Conservation (phyloP, 2,888 invertebrate genomes). For the Apodemia duryi region DNA sequence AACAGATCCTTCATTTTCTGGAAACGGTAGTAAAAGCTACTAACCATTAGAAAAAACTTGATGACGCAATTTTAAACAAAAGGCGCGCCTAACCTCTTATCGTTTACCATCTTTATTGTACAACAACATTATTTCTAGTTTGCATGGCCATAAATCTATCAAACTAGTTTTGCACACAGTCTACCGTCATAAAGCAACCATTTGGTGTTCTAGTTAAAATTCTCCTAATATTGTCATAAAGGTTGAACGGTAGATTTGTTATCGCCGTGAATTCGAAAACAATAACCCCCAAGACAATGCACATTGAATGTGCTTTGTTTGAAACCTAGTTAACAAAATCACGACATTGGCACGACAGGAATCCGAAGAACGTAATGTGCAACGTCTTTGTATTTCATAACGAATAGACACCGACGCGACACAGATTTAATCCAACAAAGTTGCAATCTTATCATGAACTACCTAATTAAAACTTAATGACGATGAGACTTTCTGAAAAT, state of each 20-base stretch:
- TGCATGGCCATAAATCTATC: background rate
- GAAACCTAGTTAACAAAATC: slow-evolving; percentile 13
- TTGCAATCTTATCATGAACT: background rate
- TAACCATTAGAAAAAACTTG: slow-evolving; percentile 2
- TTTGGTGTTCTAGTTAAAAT: slow-evolving; percentile 5
- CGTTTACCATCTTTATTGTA: slow-evolving; percentile 3
- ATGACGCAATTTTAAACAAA: background rate
- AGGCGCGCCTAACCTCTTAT: background rate
- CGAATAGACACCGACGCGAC: slow-evolving; percentile 9
- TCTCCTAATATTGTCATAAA: slow-evolving; percentile 12
- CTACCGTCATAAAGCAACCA: background rate
- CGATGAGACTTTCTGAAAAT: too few relatives aligned
- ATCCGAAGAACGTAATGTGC: slow-evolving; percentile 12
- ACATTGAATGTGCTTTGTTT: slow-evolving; percentile 8
- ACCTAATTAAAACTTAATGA: background rate
- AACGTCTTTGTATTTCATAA: slow-evolving; percentile 13
- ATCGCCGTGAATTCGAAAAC: slow-evolving; percentile 9
- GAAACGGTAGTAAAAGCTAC: too few relatives aligned
- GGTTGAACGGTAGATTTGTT: slow-evolving; percentile 9
- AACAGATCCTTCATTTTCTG: too few relatives aligned
- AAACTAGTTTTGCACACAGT: slow-evolving; percentile 5
- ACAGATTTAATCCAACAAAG: background rate
- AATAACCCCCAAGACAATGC: slow-evolving; percentile 10
- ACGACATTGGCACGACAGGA: slow-evolving; percentile 13
- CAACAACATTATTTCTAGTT: slow-evolving; percentile 4